Conservation (phyloP, 2,113 vertebrate genomes). For the Furnarius figulus region DNA sequence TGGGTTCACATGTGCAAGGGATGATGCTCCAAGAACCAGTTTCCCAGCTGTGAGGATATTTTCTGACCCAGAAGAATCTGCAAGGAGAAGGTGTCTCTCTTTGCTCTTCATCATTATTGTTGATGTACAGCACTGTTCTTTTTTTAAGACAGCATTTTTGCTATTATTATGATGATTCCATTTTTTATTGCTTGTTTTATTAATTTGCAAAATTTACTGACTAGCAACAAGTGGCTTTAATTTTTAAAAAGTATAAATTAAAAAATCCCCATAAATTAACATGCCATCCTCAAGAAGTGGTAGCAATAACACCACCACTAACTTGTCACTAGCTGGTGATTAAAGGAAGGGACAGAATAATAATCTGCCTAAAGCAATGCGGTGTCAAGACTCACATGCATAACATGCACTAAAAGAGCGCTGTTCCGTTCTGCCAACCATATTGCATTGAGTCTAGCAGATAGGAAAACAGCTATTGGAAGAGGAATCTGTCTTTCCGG, state of each 20-base stretch:
- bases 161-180: background rate
- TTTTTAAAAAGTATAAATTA: background rate
- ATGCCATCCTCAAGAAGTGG: background rate
- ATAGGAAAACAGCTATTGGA: background rate
- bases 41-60: background rate
- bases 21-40: background rate
- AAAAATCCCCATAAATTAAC: background rate
- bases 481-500: background rate
- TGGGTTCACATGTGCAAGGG: background rate
- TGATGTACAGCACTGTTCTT: background rate
- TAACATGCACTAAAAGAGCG: background rate
- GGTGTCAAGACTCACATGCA: background rate
- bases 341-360: background rate
- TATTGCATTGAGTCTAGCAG: background rate
- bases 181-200: background rate
- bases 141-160: background rate
- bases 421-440: rapidly evolving
- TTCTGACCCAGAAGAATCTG: background rate
- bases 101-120: background rate
- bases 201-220: background rate
- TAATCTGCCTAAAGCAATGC: background rate
- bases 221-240: background rate
- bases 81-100: background rate
- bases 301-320: background rate
- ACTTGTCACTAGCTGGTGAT: background rate